These are phyloP conservation scores for Aspidiotus destructor DNA, from an alignment of 2,888 invertebrate genomes.

Conservation along the genomic window DNA sequence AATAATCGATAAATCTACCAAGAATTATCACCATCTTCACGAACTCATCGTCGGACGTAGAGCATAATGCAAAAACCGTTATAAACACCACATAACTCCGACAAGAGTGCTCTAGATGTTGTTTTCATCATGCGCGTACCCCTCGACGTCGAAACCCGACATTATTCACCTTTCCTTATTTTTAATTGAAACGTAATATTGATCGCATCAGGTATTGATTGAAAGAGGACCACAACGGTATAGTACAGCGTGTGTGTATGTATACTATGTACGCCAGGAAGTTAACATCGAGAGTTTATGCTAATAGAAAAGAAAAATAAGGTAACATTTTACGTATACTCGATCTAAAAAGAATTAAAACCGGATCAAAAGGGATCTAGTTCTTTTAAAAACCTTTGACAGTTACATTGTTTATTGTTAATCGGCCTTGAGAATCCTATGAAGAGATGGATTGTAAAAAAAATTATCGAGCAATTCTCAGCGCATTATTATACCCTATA, in stretches of 20 bases:
- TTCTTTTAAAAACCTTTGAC: constrained; percentile 26
- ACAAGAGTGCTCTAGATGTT: constrained; percentile 2
- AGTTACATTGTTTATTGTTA: constrained; percentile 34
- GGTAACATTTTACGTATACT: background rate
- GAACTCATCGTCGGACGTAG: background rate
- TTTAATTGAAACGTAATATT: constrained; percentile 4
- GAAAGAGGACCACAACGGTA: background rate
- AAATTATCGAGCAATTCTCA: background rate
- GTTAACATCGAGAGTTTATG: background rate
- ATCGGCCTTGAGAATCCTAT: constrained; percentile 27
- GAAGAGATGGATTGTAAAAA: constrained; percentile 1
- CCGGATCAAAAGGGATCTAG: background rate
- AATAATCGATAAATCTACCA: constrained; percentile 1
- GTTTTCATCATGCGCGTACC: background rate
- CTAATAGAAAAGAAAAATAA: background rate
- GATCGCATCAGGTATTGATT: background rate
- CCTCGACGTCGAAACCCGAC: background rate
- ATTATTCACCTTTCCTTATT: background rate
- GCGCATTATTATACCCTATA: background rate
- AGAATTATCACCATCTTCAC: background rate
- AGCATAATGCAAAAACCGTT: constrained; percentile 4
- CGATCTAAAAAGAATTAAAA: background rate
- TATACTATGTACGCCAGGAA: background rate
- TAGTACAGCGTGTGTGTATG: background rate
- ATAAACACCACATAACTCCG: constrained; percentile 1